Conservation (phyloP, 2,888 invertebrate genomes). For the Ligdia adustata region DNA sequence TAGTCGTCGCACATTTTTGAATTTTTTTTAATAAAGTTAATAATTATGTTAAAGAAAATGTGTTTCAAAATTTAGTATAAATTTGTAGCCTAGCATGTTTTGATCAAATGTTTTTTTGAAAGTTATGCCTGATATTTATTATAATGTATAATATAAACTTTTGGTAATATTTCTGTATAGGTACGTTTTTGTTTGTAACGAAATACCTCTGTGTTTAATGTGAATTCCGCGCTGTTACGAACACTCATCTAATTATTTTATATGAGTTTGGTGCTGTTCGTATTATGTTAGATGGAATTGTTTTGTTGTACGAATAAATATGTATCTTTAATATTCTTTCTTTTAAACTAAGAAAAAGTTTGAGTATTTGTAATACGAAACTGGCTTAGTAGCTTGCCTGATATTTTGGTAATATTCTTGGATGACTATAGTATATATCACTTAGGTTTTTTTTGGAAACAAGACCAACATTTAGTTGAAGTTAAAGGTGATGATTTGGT, state of each 20-base stretch:
- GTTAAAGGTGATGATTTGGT: too few species aligned
- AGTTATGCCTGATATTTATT: conserved; percentile 7
- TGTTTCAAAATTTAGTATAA: conserved; percentile 4
- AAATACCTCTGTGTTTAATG: conserved; percentile 34
- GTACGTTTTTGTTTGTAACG: conserved; percentile 24
- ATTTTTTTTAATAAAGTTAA: too few species aligned
- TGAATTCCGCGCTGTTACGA: conserved; percentile 31
- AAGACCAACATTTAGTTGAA: too few species aligned
- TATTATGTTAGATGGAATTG: conserved; percentile 36
- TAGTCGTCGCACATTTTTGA: conserved; percentile 62
- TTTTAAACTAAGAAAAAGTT: too few species aligned
- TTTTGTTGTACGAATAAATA: conserved; percentile 41
- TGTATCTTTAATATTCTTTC: conserved; percentile 23
- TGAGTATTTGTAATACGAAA: too few species aligned
- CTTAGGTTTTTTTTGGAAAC: too few species aligned
- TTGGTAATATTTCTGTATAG: background rate
- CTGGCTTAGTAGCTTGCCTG: too few species aligned
- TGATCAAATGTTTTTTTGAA: conserved; percentile 4
- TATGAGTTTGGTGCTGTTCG: conserved; percentile 38
- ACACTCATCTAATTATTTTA: conserved; percentile 25
- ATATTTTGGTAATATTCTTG: too few species aligned
- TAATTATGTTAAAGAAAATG: too few species aligned
- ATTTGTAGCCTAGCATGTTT: conserved; percentile 3
- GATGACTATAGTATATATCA: too few species aligned
- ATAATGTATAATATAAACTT: background rate